Evolutionary conservation across 2,113 vertebrate genomes (phyloP).

Genomic region (Cololabis saira): DNA sequence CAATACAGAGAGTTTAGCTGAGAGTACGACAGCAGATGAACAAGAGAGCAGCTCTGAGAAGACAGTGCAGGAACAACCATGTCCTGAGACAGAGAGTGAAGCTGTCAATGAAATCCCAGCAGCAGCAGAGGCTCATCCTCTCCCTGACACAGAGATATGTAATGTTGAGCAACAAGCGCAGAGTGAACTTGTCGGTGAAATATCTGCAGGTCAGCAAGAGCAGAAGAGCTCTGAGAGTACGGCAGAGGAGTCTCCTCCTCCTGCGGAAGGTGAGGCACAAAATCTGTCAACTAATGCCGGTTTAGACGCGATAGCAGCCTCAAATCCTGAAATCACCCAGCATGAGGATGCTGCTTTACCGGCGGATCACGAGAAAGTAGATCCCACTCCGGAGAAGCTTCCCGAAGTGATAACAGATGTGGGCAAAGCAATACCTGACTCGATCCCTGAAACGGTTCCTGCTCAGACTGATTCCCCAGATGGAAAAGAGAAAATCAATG

Average conservation of each 20-base stretch:
- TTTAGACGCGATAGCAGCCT: conserved; percentile 44
- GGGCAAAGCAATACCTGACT: conserved; percentile 16
- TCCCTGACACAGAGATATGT: conserved; percentile 4
- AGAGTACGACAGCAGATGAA: conserved; percentile 27
- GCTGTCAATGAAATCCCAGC: conserved; percentile 11
- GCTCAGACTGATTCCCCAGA: background rate
- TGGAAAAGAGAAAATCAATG: too few species aligned
- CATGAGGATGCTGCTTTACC: conserved; percentile 29
- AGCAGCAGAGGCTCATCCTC: conserved; percentile 22
- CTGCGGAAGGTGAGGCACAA: conserved; percentile 37
- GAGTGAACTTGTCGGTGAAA: conserved; percentile 22
- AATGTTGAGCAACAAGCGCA: conserved; percentile 33
- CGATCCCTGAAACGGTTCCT: conserved; percentile 15
- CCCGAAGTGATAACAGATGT: conserved; percentile 45
- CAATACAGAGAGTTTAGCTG: conserved; percentile 41
- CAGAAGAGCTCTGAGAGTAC: conserved; percentile 29
- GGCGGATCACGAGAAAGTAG: conserved; percentile 36
- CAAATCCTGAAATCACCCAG: conserved; percentile 30
- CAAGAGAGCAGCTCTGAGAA: conserved; percentile 29
- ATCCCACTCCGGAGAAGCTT: conserved; percentile 35
- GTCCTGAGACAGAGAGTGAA: background rate
- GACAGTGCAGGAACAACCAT: conserved; percentile 8
- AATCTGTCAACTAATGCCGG: conserved; percentile 32
- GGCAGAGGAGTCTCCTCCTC: conserved; percentile 18
- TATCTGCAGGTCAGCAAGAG: conserved; percentile 28